phyloP scores from a whole-genome alignment of 2,113 vertebrate species.

The Notarius lentiginosus region DNA sequence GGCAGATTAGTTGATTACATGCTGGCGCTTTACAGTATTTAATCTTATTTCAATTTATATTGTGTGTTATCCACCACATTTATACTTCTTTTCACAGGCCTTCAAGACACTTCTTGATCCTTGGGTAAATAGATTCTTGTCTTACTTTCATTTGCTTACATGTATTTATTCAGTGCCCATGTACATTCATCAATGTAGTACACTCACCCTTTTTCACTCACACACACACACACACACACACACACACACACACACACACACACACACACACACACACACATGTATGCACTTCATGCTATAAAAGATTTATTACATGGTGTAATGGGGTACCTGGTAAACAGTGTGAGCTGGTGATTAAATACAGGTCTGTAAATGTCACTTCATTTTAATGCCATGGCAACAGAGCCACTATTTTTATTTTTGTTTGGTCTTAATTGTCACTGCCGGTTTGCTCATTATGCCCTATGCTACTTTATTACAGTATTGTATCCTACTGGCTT shows the following conservation, averaged over 20 bases:
- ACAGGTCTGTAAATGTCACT: constrained; percentile 58
- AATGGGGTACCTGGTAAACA: constrained; percentile 55
- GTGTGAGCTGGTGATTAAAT: constrained; percentile 54
- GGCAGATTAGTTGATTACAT: not conserved
- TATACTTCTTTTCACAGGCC: constrained; percentile 13
- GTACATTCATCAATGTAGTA: constrained; percentile 23
- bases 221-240: constrained; percentile 15
- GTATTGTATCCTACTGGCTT: not conserved
- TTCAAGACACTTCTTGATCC: constrained; percentile 19
- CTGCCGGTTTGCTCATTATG: constrained; percentile 33
- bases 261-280: constrained; percentile 21
- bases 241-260: constrained; percentile 25
- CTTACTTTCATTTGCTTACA: constrained; percentile 31
- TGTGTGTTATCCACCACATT: constrained; percentile 1
- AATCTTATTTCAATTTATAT: not conserved
- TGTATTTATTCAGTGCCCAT: constrained; percentile 40
- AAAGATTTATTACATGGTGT: constrained; percentile 57
- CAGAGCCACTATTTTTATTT: constrained; percentile 50
- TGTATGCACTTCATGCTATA: constrained; percentile 15
- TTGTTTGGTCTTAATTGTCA: constrained; percentile 56
- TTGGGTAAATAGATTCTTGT: constrained; percentile 28
- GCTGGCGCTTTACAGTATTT: not conserved
- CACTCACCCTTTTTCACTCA: not conserved
- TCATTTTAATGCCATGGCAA: constrained; percentile 54
- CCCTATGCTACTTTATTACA: constrained; percentile 27